Evolutionary conservation across 30 jellyfish, hydroid and myxozoan genomes (phyloP), one percentile per base, ranked within the genome.

Genomic region (Phacellophora camtschatica): DNA sequence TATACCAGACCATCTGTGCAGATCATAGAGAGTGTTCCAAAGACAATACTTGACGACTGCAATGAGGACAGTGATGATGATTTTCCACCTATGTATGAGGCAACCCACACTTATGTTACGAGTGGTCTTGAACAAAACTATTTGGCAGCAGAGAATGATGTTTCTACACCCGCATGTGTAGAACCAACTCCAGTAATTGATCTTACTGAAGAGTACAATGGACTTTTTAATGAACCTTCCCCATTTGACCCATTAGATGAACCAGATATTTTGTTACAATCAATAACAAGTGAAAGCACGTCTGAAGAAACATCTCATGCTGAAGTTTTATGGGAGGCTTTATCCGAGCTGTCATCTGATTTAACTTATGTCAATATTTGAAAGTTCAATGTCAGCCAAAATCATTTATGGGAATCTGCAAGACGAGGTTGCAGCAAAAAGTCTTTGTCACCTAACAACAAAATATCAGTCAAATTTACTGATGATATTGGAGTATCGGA

Each of bases 341-440:
- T 46, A 46, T 46, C 59, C 20, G 27, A 46, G 59, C 25, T 46
- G 22, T 48, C 41, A 28, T 66, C 80, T 5, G 22, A 20, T 32
- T 29, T 66, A 29, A 13, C 63, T 28, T 3, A 66, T 35, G 42
- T 10, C 36, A 66, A 36, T 3, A 66, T 66, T 66, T 33, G 62
- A 20, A 66, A 66, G 20, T 66, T 66, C 37, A 66, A 66, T 36
- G 34, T 66, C 34, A 66, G 80, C 23, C 61, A 62, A 66, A 66
- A 28, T n/a, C 65, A 66, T 50, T 29, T 66, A 41, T 66, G 80
- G 80, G 80, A 66, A 36, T 66, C 80, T 66, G 80, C 80, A 66
- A 35, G 57, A 12, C 49, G 76, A 62, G 76, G 76, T 32, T 62
- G 15, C 41, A 31, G 76, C 12, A 62, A 62, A 32, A 25, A 28